Evolutionary conservation across 2,113 vertebrate species (phyloP), one percentile per base, ranked within the genome.

Genomic region (Perca flavescens): DNA sequence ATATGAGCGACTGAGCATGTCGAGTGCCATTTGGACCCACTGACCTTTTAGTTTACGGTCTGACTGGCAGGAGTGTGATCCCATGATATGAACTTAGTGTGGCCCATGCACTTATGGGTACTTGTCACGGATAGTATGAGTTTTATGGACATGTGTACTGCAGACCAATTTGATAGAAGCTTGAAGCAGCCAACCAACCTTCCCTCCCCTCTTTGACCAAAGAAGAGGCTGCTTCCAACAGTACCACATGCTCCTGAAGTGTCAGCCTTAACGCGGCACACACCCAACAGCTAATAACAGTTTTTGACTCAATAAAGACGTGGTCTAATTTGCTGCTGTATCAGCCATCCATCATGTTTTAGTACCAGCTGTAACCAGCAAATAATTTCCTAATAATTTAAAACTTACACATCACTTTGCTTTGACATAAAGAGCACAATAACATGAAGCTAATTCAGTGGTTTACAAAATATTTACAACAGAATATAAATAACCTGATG

Each of bases 11-110:
- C 88, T 70, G 79, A 90, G 85, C 85, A 84, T 82, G 70, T 82
- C 61, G 22, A 70, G 68, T 78, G 86, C 87, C 85, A 88, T 90
- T 86, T 82, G 72, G 57, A 82, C 82, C 78, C 67, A 43, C 60
- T 90, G 89, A 86, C 88, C 87, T 90, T 91, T 91, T 22, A 74
- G 73, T 89, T 80, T 31, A 77, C 28, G 6, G 50, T 69, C 77
- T 82, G 79, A 79, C 70, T 78, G 63, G 63, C 79, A 60, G 56
- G 50, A 72, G 54, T 74, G 71, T 69, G 73, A 86, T 87, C 70
- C 54, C 49, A 60, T 65, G 53, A 66, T 83, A 81, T 79, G 43
- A 78, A 60, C 31, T 72, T 63, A 72, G 53, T 53, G 21, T 74
- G 57, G 15, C 31, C 13, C 12, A 2, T 56, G 74, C 50, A 19